Base-by-base conservation (phyloP, 2,888 invertebrate species). In the Panopea generosa region DNA sequence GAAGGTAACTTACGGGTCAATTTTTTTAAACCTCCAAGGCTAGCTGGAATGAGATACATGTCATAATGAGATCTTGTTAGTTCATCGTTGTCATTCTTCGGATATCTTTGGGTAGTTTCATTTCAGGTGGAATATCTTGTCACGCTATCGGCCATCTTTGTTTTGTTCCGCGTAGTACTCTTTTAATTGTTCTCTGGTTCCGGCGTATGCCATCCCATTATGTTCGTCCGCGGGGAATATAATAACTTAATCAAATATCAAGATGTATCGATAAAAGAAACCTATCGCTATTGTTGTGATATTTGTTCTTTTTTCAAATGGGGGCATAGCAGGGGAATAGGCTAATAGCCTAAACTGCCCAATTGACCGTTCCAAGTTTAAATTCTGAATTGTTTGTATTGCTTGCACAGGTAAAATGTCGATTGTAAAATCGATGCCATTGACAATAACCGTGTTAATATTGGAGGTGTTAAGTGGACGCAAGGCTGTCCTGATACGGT, bases 341-440 rank as follows among this genome's bases (percentile, higher is more conserved):
- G n/a, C n/a, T n/a, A 33, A 33, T 18, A 47, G 18, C 45, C n/a
- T 20, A 18, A 29, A 38, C 56, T 29, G 47, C 47, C 50, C 56
- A 56, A 55, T 56, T 55, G 56, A 60, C 53, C 61, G 33, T 59
- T 59, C 45, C 59, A 59, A 71, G 63, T 60, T 63, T 20, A 59
- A 55, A 53, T 60, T 20, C 26, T 1, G 7, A 40, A 53, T 68
- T 68, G 43, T 43, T 67, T 67, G 59, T 24, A 40, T 40, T 43
- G 16, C 18, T 16, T 6, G 18, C 24, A 56, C 49, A n/a, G n/a
- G 16, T 20, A 49, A 24, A 55, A 65, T 55, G 43, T 20, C 16
- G 45, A 65, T 65, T 43, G 65, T 11, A 56, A 47, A 66, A 56
- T 57, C 56, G n/a, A 66, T 49, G 49, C 49, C 29, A 49, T 55